These are phyloP conservation scores for Peromyscus attwateri DNA, from an alignment of 2,797 vertebrate genomes.

Conservation along the genomic window DNA sequence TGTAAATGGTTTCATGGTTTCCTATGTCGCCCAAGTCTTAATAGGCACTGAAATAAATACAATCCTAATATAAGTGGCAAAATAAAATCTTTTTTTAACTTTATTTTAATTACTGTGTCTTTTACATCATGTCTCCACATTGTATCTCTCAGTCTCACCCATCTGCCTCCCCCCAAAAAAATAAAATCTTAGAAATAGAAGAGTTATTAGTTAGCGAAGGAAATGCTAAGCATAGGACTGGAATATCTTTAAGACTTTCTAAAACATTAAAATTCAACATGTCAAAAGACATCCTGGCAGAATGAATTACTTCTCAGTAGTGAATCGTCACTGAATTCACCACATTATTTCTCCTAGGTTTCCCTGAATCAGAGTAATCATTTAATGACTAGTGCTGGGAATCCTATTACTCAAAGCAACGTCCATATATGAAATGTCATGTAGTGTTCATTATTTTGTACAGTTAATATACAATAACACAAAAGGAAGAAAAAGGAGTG, in stretches of 20 bases:
- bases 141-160: neutral
- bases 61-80: neutral
- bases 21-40: neutral
- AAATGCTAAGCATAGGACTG: neutral
- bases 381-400: neutral
- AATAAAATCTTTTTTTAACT: neutral
- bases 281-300: neutral
- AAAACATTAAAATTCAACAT: neutral
- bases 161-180: neutral
- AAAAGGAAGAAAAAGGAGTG: neutral
- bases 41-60: neutral
- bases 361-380: neutral
- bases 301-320: neutral
- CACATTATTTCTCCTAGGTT: neutral
- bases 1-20: neutral
- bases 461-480: neutral
- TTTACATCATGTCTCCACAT: neutral
- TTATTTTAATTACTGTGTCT: neutral
- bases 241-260: neutral
- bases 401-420: neutral
- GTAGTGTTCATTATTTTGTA: neutral
- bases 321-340: neutral
- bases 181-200: conserved; percentile 1
- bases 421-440: neutral
- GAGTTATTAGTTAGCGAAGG: neutral